These are phyloP conservation scores for Aptenodytes patagonicus DNA, from an alignment of 2,113 vertebrate species.

Conservation along the genomic window DNA sequence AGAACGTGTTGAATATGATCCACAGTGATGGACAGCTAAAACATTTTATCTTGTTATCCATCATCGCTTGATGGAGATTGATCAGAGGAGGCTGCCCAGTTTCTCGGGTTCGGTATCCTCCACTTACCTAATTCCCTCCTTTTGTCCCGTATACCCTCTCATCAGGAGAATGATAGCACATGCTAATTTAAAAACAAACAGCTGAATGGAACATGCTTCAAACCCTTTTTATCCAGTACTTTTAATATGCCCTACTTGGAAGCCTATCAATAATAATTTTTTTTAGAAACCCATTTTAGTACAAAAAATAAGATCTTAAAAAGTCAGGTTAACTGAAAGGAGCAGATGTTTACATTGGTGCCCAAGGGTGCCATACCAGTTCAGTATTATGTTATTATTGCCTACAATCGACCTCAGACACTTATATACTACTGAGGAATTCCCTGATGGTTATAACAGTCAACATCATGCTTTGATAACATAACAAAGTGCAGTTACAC, in stretches of 20 bases:
- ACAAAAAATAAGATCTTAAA: background rate
- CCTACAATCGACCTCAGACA: background rate
- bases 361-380: background rate
- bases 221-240: background rate
- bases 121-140: background rate
- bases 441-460: background rate
- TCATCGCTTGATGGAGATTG: rapidly evolving
- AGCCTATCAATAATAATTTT: background rate
- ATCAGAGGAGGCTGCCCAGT: background rate
- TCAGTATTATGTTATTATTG: background rate
- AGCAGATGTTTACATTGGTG: slow-evolving; percentile 1
- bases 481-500: background rate
- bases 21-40: background rate
- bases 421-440: background rate
- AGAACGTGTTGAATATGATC: background rate
- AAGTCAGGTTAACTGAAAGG: background rate
- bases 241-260: background rate
- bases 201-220: background rate
- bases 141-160: background rate
- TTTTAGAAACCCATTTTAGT: background rate
- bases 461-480: background rate
- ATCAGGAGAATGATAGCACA: background rate
- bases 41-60: background rate
- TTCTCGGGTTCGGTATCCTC: background rate
- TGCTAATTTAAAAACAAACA: background rate